Percentiles rank a stretch among this genome's conserved stretches.
These are phyloP conservation scores for human DNA, from an alignment of 2,113 vertebrate species.

Conservation along the genomic window DNA sequence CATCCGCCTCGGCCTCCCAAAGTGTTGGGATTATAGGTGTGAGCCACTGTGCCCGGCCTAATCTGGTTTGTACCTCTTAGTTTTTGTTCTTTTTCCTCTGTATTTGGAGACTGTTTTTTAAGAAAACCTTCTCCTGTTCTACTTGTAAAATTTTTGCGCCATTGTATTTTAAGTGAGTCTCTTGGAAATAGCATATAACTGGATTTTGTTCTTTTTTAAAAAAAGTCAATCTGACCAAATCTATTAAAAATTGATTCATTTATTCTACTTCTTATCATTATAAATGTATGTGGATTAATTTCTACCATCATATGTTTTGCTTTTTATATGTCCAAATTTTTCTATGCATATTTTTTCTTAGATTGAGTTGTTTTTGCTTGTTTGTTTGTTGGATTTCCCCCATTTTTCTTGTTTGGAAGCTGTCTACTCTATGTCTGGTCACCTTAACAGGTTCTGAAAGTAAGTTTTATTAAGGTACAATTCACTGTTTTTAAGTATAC, in stretches of 20 bases:
- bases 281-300: neutral
- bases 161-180: neutral
- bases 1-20: too few species aligned
- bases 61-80: neutral
- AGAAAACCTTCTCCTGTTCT: neutral
- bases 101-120: neutral
- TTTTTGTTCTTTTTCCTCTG: neutral
- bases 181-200: neutral
- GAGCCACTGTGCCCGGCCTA: too few species aligned
- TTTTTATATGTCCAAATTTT: neutral
- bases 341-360: neutral
- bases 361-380: neutral
- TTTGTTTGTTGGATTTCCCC: neutral
- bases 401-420: neutral
- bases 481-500: neutral
- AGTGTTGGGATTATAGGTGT: too few species aligned
- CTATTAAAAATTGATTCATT: neutral
- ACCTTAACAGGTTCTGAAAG: neutral
- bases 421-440: neutral
- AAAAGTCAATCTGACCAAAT: neutral
- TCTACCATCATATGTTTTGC: neutral
- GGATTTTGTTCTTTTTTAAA: neutral
- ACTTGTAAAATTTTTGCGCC: neutral
- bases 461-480: neutral
- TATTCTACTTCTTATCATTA: slow-evolving; percentile 19